A percentile compares a stretch with the other conserved stretches of the same genome.
phyloP scores from a whole-genome alignment of 2,113 vertebrate species.

The Sula dactylatra region DNA sequence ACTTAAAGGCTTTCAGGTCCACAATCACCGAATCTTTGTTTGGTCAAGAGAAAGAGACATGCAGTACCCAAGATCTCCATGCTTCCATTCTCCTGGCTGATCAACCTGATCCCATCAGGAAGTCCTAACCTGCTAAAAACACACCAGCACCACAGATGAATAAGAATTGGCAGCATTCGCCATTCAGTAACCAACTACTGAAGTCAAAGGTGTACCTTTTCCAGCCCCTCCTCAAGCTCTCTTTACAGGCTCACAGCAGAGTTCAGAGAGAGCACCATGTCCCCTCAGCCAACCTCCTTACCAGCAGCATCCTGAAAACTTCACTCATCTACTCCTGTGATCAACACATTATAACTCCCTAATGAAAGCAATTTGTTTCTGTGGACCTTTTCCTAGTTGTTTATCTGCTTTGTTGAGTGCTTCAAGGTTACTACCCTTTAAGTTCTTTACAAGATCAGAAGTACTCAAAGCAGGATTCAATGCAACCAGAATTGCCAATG shows the following conservation, averaged over 20 bases:
- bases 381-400: background rate
- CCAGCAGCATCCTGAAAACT: background rate
- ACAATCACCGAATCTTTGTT: background rate
- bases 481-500: background rate
- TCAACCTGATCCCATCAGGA: background rate
- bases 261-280: background rate
- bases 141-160: background rate
- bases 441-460: background rate
- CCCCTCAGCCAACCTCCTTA: background rate
- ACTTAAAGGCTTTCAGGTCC: background rate
- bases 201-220: background rate
- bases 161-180: background rate
- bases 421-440: background rate
- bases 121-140: background rate
- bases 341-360: background rate
- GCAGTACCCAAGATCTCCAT: background rate
- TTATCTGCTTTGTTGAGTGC: background rate
- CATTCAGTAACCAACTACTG: background rate
- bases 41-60: background rate
- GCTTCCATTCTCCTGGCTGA: background rate
- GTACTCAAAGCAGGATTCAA: background rate
- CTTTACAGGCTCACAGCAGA: background rate
- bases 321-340: background rate
- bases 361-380: background rate
- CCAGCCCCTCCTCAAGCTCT: accelerated